Evolutionary conservation across 92 coral and sea anemone species (phyloP).

Genomic region (Virgularia gustaviana): DNA sequence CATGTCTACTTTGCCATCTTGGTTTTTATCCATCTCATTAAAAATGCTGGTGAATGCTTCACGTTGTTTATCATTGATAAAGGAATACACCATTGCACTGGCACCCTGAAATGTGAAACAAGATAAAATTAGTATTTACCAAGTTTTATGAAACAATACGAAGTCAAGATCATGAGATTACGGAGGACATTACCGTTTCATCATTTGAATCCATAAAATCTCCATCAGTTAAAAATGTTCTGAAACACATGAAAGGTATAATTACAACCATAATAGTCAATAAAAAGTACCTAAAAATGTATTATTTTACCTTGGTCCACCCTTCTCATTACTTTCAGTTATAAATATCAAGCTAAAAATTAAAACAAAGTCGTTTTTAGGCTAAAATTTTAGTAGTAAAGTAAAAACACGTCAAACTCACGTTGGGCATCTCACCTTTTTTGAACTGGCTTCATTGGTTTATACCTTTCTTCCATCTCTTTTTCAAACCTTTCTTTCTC

Average conservation of each 20-base stretch:
- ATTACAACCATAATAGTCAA: no score
- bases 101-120: background rate
- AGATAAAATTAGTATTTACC: background rate
- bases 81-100: conserved; percentile 31
- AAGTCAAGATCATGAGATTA: no score
- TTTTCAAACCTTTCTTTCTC: conserved; percentile 51
- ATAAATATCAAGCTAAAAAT: conserved; percentile 27
- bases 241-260: conserved; percentile 17
- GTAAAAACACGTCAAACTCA: background rate
- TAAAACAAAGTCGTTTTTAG: background rate
- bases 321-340: conserved; percentile 16
- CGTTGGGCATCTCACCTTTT: conserved; percentile 59
- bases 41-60: conserved; percentile 67
- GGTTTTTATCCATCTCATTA: conserved; percentile 84
- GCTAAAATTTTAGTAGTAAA: background rate
- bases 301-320: no score
- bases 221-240: conserved; percentile 70
- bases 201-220: conserved; percentile 50
- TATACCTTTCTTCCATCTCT: conserved; percentile 58
- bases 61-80: conserved; percentile 71
- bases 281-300: no score
- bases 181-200: conserved; percentile 36
- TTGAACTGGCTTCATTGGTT: conserved; percentile 87
- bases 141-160: no score
- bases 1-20: conserved; percentile 79